Evolutionary conservation across 1,140 invertebrate species (phyloP), one percentile per base, ranked within the genome.

Genomic region (Heliconius hermathena): DNA sequence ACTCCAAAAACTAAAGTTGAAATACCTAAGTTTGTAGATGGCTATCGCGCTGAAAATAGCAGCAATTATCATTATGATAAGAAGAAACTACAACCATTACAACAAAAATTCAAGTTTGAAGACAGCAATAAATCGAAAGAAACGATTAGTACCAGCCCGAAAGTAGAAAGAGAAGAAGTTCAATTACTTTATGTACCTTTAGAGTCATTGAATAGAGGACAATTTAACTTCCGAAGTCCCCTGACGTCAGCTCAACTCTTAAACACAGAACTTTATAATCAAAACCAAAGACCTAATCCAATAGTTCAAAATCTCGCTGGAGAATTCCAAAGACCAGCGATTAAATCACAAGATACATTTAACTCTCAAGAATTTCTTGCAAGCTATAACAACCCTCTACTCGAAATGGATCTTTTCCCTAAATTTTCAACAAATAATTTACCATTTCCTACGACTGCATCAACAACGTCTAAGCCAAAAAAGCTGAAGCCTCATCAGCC

Each of bases 121-220:
- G 85, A 76, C 33, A 82, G 81, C 29, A 89, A 91, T 11, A 90
- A 88, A 83, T 73, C 86, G 0, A 91, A 89, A 76, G 87, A 91
- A 73, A 46, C 80, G 2, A 76, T 86, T 36, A 74, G 83, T 26
- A 73, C 79, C 33, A 92, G 89, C 83, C 77, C 84, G 36, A 94
- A 92, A 81, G 81, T 84, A 13, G 95, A 96, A 87, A 95, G 95
- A 86, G 96, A 97, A 91, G 96, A 97, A 93, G 96, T 98, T 20
- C 97, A 98, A 88, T 87, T 98, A 71, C 92, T 98, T 0, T 98
- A 98, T 85, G 97, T 98, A 3, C 97, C 97, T 18, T 95, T 97
- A 46, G 97, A 98, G 87, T 97, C 96, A 0, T 89, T 98, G 16
- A 96, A 96, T 74, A 95, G 96, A 90, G 95, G 96, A 80, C 95